phyloP scores from a whole-genome alignment of 2,113 vertebrate genomes.

The Spea bombifrons region DNA sequence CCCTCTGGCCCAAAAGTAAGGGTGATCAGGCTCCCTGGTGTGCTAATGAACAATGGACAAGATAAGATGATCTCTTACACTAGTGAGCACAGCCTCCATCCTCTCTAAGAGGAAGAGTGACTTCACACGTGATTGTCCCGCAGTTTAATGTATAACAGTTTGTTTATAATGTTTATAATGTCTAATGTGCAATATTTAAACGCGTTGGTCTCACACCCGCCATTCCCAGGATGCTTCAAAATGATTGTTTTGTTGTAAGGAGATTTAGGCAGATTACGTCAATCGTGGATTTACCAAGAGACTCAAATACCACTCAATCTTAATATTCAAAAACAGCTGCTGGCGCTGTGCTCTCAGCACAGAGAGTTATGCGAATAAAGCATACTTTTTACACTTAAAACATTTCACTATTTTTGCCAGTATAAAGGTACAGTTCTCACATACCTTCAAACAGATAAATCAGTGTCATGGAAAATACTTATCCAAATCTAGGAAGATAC shows the following conservation, averaged over 20 bases:
- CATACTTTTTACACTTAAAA: neutral
- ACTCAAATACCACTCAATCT: constrained; percentile 68
- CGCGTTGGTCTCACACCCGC: constrained; percentile 24
- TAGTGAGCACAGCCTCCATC: too few relatives aligned
- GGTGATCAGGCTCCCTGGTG: too few relatives aligned
- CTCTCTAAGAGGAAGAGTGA: too few relatives aligned
- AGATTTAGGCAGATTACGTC: constrained; percentile 80
- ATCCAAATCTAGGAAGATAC: too few relatives aligned
- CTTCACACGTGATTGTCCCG: too few relatives aligned
- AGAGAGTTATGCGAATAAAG: neutral
- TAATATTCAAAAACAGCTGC: constrained; percentile 61
- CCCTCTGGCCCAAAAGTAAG: too few relatives aligned
- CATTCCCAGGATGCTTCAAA: constrained; percentile 53
- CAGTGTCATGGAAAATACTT: too few relatives aligned
- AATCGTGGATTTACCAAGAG: constrained; percentile 78
- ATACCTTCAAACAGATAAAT: neutral
- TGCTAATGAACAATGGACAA: too few relatives aligned
- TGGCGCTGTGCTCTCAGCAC: constrained; percentile 47
- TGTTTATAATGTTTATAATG: too few relatives aligned
- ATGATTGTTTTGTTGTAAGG: constrained; percentile 74
- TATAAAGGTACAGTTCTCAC: neutral
- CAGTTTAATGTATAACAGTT: too few relatives aligned
- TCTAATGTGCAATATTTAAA: neutral
- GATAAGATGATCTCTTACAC: too few relatives aligned
- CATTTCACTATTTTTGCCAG: neutral